Evolutionary conservation across 2,888 invertebrate genomes (phyloP), one percentile per base, ranked within the genome.

Genomic region (Eupelmus urozonus): DNA sequence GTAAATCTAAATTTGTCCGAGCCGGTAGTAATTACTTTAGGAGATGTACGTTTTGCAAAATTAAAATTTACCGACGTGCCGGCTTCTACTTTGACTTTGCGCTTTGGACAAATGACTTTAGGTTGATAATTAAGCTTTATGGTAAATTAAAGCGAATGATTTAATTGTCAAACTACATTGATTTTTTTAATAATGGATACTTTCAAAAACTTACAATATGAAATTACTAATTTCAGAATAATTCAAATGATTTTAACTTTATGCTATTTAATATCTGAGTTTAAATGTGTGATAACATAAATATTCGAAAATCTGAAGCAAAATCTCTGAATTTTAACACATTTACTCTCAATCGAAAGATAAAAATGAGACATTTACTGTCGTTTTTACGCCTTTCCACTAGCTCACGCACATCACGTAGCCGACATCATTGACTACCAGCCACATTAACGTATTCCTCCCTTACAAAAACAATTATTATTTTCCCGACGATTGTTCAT

Each of bases 391-490:
- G n/a, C n/a, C n/a, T n/a, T n/a, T n/a, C n/a, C n/a, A n/a, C n/a
- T n/a, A n/a, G n/a, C n/a, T n/a, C n/a, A 34, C 3, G 9, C 9
- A 9, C 18, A 1, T 42, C 27, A 53, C 2, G 9, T 57, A 63
- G 53, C 57, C 60, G 80, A 81, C 70, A 63, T 66, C 70, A 76
- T 81, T 78, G 80, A 81, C 80, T 82, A 82, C 80, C n/a, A 79
- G 73, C 13, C 73, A 80, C 82, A 79, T 82, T 71, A 83, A 85
- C 83, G 85, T 83, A 85, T 85, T 85, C 78, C 86, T 82, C 85
- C 82, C 83, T 83, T 87, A 84, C 87, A 88, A 88, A 88, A 88
- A 87, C 87, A 87, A 85, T 88, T 86, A 87, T 87, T 88, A 88
- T 88, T 88, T 87, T 86, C 85, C 83, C 80, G 81, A 76, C 84